Evolutionary conservation across 92 coral and sea anemone genomes (phyloP).

Genomic region (Chrysogorgia sp.): DNA sequence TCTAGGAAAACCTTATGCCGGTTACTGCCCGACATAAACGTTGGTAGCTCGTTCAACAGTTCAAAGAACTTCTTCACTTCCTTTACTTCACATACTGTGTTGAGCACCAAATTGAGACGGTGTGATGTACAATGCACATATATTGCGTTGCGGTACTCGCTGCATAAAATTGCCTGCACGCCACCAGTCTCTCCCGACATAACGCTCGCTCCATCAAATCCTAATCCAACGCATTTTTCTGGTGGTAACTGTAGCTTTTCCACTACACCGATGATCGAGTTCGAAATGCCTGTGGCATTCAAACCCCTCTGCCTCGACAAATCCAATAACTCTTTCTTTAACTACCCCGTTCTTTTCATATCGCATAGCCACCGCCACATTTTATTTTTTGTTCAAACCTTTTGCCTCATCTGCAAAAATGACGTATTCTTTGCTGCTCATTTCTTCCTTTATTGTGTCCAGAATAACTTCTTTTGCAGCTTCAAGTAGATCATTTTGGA

Average conservation of each 20-base stretch:
- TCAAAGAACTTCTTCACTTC: neutral
- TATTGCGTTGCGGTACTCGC: neutral
- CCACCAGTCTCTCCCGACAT: neutral
- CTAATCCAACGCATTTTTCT: neutral
- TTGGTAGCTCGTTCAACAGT: neutral
- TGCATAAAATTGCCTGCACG: neutral
- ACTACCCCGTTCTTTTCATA: neutral
- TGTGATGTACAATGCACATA: neutral
- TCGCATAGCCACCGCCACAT: neutral
- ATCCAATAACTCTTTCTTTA: neutral
- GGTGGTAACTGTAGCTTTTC: neutral
- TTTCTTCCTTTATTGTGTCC: neutral
- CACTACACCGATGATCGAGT: neutral
- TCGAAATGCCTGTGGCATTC: neutral
- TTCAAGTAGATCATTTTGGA: slow-evolving; percentile 3
- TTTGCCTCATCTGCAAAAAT: neutral
- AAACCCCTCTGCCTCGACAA: neutral
- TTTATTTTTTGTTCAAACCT: neutral
- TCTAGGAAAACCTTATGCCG: neutral
- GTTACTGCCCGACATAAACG: neutral
- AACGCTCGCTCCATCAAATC: slow-evolving; percentile 6
- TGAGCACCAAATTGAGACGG: neutral
- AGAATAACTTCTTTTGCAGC: neutral
- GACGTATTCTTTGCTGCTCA: neutral
- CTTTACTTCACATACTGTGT: neutral